Evolutionary conservation across 2,797 vertebrate species (phyloP).

Genomic region (Holocentrus rufus): DNA sequence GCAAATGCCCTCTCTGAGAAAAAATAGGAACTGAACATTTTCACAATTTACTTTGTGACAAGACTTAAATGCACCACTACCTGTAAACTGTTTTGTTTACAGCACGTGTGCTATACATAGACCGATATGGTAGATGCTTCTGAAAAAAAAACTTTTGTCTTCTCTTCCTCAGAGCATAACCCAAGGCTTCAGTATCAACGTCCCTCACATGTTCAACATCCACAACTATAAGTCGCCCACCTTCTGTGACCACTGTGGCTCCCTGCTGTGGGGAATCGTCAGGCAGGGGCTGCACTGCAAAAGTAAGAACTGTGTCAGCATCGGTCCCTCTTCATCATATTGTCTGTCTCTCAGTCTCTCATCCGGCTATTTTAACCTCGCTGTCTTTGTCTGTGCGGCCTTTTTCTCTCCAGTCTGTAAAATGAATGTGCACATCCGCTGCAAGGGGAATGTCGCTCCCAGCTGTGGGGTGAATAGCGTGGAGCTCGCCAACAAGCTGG

Average conservation of each 20-base stretch:
- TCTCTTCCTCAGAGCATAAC: constrained; percentile 80
- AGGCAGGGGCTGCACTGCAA: constrained; percentile 96
- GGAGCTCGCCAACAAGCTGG: constrained; percentile 92
- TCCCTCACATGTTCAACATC: constrained; percentile 93
- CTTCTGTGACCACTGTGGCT: constrained; percentile 97
- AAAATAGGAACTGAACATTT: constrained; percentile 28
- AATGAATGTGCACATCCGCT: constrained; percentile 97
- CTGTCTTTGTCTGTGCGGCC: constrained; percentile 27
- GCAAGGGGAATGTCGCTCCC: constrained; percentile 93
- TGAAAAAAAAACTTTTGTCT: neutral
- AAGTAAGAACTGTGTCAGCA: constrained; percentile 81
- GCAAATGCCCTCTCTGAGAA: neutral
- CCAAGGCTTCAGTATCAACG: constrained; percentile 96
- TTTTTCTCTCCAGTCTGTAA: constrained; percentile 87
- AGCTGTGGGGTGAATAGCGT: constrained; percentile 95
- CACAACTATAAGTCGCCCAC: constrained; percentile 97
- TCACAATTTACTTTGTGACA: neutral
- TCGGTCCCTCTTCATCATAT: neutral
- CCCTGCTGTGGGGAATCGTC: constrained; percentile 94
- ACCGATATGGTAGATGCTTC: neutral
- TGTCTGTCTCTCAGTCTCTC: neutral
- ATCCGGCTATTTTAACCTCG: constrained; percentile 19
- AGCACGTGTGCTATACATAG: neutral
- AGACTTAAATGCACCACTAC: neutral
- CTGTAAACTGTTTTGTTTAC: neutral